Base-by-base conservation (phyloP, 2,888 invertebrate species). In the Ophion ellenae region DNA sequence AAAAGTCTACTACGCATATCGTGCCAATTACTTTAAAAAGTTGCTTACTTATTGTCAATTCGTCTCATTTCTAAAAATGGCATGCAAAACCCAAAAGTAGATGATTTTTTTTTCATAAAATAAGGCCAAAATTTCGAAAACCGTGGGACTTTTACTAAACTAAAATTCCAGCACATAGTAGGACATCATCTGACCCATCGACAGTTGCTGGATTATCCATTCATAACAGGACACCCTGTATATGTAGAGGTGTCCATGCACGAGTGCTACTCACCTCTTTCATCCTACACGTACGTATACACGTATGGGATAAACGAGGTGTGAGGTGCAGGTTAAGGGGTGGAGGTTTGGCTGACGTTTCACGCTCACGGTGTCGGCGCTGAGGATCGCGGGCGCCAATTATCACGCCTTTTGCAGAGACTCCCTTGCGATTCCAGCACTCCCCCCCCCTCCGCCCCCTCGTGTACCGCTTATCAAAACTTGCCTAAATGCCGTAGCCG, bases 321-420 rank as follows among this genome's bases (percentile, higher is more conserved):
- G 9, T 11, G 53, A 71, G 57, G 6, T 5, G 17, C 17, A 63
- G 75, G 82, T 57, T 63, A 2, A 86, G 74, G 83, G 83, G 81
- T 80, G 84, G 87, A 84, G 88, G 89, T 90, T 91, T 89, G 90
- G 89, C 88, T 89, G 91, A 89, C 90, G 90, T 90, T 91, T 92
- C 86, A 47, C 84, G 76, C 76, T 85, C 70, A 40, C 57, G 69
- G 73, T 78, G 84, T 87, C 84, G 80, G 75, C 70, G 47, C 81
- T 70, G 71, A 70, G 66, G 63, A 80, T 74, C 86, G 87, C 86
- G 76, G 86, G 71, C 75, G 81, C 81, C 90, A 90, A 91, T 91
- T 90, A 91, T 90, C 90, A 84, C 88, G 86, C 88, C 88, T 89
- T 88, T 88, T 87, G 87, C 86, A 84, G 84, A 74, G 87, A 81